phyloP scores from a whole-genome alignment of 1,140 invertebrate genomes.

The Ladona fulva region DNA sequence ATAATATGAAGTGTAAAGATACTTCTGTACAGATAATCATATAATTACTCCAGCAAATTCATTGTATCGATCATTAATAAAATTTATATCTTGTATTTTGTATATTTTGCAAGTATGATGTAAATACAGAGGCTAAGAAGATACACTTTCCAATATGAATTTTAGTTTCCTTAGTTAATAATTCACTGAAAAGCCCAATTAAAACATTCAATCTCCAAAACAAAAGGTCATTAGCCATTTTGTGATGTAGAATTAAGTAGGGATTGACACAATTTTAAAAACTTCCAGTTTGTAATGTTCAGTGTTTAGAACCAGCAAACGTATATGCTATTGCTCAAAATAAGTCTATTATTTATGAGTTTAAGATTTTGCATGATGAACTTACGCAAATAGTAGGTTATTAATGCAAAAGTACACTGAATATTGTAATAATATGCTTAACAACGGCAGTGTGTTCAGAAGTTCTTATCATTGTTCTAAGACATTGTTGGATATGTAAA shows the following conservation, averaged over 20 bases:
- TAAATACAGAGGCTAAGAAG: neutral
- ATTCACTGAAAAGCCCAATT: neutral
- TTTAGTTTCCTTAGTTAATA: neutral
- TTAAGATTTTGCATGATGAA: neutral
- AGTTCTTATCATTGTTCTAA: neutral
- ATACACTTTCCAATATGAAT: neutral
- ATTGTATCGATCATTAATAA: constrained; percentile 2
- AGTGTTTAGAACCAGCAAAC: neutral
- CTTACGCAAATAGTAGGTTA: neutral
- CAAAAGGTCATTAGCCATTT: neutral
- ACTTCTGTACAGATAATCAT: constrained; percentile 6
- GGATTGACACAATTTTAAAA: neutral
- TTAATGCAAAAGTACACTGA: neutral
- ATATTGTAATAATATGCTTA: neutral
- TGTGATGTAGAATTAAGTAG: no score
- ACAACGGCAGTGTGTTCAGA: neutral
- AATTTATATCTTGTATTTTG: constrained; percentile 9
- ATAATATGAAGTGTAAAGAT: constrained; percentile 5
- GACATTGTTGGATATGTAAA: neutral
- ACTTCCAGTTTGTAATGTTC: neutral
- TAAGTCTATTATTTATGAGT: neutral
- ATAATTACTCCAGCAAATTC: neutral
- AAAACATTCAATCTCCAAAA: neutral
- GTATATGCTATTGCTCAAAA: neutral
- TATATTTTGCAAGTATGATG: neutral